phyloP scores from a whole-genome alignment of 2,113 vertebrate genomes.

The Catharus minimus region DNA sequence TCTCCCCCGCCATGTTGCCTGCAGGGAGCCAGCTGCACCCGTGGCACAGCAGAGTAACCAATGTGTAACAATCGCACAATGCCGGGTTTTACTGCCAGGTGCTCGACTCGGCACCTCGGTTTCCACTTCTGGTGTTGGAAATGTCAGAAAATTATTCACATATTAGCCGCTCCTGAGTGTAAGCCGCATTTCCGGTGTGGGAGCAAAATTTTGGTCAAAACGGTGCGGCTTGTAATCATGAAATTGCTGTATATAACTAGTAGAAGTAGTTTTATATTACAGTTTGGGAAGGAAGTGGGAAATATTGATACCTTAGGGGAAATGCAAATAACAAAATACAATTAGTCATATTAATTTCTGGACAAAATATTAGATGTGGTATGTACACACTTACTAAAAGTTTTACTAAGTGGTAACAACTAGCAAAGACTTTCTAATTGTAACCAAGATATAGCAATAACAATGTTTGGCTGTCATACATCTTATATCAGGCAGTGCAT shows the following conservation, averaged over 20 bases:
- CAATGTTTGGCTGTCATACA: accelerated
- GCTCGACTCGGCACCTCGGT: too few species aligned
- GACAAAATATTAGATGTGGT: neutral
- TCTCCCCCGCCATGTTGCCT: too few species aligned
- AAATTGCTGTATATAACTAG: neutral
- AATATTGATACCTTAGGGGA: neutral
- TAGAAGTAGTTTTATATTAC: neutral
- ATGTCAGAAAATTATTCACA: too few species aligned
- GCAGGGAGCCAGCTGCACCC: too few species aligned
- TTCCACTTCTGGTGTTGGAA: too few species aligned
- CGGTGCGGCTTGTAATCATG: too few species aligned
- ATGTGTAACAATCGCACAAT: too few species aligned
- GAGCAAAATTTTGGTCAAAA: too few species aligned
- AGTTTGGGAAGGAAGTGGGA: neutral
- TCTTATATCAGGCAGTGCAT: neutral
- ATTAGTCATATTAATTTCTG: neutral
- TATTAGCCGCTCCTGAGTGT: too few species aligned
- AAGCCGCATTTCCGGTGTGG: too few species aligned
- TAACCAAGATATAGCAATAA: neutral
- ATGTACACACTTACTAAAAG: neutral
- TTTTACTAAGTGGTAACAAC: neutral
- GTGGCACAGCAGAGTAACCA: too few species aligned
- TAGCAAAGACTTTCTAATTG: neutral
- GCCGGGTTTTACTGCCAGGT: too few species aligned
- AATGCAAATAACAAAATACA: neutral